Conservation (phyloP, 53 echinoderm and acorn worm species). For the Temnopleurus reevesii region DNA sequence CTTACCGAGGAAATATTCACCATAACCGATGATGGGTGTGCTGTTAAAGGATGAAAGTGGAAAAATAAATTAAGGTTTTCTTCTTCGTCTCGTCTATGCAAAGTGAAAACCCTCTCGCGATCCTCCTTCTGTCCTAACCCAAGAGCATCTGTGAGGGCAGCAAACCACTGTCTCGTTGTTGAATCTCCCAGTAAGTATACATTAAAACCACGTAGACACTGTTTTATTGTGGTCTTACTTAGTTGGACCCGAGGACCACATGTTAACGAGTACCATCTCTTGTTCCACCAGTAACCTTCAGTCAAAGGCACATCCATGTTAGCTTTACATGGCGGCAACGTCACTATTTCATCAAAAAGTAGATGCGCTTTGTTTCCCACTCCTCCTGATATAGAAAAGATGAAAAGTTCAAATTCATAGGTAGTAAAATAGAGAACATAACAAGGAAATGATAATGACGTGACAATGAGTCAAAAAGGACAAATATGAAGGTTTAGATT, state of each 20-base stretch:
- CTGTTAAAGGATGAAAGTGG: conserved; percentile 54
- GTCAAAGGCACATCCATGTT: conserved; percentile 19
- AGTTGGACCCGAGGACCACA: conserved; percentile 19
- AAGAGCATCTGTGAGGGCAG: not conserved
- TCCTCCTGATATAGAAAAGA: no score
- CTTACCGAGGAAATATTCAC: conserved; percentile 49
- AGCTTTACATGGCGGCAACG: conserved; percentile 52
- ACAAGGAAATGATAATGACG: no score
- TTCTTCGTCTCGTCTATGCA: not conserved
- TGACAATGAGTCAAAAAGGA: no score
- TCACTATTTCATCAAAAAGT: no score
- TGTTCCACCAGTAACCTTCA: conserved; percentile 70
- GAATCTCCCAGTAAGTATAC: conserved; percentile 61
- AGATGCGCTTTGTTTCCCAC: no score
- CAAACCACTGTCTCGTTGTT: conserved; percentile 61
- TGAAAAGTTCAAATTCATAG: no score
- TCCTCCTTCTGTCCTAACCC: not conserved
- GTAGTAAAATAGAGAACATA: no score
- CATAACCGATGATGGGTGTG: conserved; percentile 15
- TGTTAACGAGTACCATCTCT: conserved; percentile 58
- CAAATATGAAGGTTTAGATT: no score
- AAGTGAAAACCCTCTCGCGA: not conserved
- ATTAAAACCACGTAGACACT: conserved; percentile 36
- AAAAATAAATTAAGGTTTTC: conserved; percentile 50
- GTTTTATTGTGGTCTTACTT: not conserved